phyloP scores from a whole-genome alignment of 2,888 invertebrate genomes.

The Drosophila merina region DNA sequence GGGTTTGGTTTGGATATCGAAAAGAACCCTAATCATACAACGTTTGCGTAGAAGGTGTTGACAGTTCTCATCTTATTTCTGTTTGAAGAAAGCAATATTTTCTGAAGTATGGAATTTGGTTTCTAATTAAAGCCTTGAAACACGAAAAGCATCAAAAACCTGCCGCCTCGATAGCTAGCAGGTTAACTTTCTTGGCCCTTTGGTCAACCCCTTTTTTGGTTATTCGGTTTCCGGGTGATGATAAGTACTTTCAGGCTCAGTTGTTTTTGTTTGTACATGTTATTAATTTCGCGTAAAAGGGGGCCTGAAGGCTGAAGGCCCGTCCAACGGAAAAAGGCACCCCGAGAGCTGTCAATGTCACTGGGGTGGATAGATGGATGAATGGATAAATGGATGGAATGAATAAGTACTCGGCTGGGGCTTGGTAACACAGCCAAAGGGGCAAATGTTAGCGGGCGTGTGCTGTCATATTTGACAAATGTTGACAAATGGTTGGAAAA shows the following conservation, averaged over 20 bases:
- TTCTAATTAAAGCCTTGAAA: background rate
- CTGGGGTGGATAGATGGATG: slow-evolving; percentile 48
- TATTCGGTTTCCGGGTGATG: slow-evolving; percentile 46
- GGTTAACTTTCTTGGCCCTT: slow-evolving; percentile 22
- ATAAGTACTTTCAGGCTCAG: slow-evolving; percentile 63
- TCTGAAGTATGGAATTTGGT: too few relatives aligned
- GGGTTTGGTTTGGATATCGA: slow-evolving; percentile 1
- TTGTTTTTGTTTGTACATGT: slow-evolving; percentile 73
- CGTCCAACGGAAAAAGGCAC: slow-evolving; percentile 32
- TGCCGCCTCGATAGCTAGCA: background rate
- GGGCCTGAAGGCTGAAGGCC: slow-evolving; percentile 40
- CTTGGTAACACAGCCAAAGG: slow-evolving; percentile 50
- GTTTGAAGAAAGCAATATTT: background rate
- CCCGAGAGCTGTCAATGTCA: slow-evolving; percentile 60
- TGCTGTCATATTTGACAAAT: slow-evolving; percentile 82
- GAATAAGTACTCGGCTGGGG: background rate
- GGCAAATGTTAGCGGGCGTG: slow-evolving; percentile 54
- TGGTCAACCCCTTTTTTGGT: slow-evolving; percentile 15
- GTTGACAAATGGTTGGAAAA: slow-evolving; percentile 81
- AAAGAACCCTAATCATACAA: slow-evolving; percentile 4
- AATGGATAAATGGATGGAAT: slow-evolving; percentile 27
- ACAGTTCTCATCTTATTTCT: background rate
- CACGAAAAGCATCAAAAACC: background rate
- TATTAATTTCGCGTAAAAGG: slow-evolving; percentile 76
- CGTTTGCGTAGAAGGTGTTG: slow-evolving; percentile 3